Evolutionary conservation across 2,888 invertebrate genomes (phyloP), one percentile per base, ranked within the genome.

Genomic region (Aromia moschata): DNA sequence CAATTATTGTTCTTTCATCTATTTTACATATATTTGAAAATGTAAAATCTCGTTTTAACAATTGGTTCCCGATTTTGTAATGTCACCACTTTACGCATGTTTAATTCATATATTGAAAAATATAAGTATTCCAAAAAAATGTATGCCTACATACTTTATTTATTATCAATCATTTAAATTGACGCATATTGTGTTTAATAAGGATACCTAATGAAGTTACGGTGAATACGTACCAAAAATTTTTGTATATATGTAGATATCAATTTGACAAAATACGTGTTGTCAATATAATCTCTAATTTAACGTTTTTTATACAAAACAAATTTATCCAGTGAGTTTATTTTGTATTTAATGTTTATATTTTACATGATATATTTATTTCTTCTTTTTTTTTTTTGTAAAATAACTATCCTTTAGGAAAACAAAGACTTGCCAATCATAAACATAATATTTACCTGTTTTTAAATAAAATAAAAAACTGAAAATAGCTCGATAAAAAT

Each of bases 141-240:
- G n/a, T n/a, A n/a, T n/a, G n/a, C n/a, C n/a, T n/a, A n/a, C n/a
- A n/a, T n/a, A n/a, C n/a, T n/a, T n/a, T n/a, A n/a, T n/a, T n/a
- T n/a, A n/a, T n/a, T n/a, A n/a, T n/a, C 25, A 5, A 25, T 25
- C 7, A 25, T 25, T 25, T 25, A 3, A 5, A 25, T 11, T 25
- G 51, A 33, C 53, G 43, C 25, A 37, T 53, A 44, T 44, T 44
- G 33, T 44, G 45, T 55, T 46, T 45, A 58, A 57, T 52, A 65
- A 59, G 44, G 72, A 72, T 74, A 74, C 73, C 73, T 74, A 74
- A 74, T 67, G 56, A 68, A 65, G 66, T 67, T 67, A 54, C 59
- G 64, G 65, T 65, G 62, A 38, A 43, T 67, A 64, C 70, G 71
- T 74, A 75, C 73, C 73, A 76, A 75, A 73, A 70, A 72, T 62